Base-by-base conservation (phyloP, 2,113 vertebrate species). In the human region DNA sequence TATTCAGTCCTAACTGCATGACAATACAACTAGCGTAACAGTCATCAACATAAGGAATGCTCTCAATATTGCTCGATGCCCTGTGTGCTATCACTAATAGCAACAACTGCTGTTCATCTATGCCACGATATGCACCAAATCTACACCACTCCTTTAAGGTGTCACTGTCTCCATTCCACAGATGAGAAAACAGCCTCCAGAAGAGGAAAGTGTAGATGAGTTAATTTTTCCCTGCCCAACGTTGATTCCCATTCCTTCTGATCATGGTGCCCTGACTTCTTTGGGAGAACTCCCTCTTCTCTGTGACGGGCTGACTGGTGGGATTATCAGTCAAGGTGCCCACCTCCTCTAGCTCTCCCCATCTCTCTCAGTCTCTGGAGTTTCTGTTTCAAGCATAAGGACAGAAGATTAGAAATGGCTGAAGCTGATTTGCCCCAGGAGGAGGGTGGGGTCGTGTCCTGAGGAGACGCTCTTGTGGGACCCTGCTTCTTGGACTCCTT, bases 1-100 rank as follows among this genome's bases (percentile, higher is more conserved):
- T 32, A 8, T 0, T 40, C 3, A 2, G 73, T 11, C 52, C 40
- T 22, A 32, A 13, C 0, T 0, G 23, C 3, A 32, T 0, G 0
- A 22, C 10, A 5, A 13, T 40, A 50, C n/a, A 13, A 2, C 35
- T 12, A 17, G 12, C 0, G 1, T 6, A 5, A 12, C 38, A 25
- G 57, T 27, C 38, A 10, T 4, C 2, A 1, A 5, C 9, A 0
- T 0, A 6, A 40, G 61, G 66, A 35, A 18, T 6, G 35, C 17
- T 18, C 75, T 50, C 27, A 13, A 0, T 9, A 3, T 1, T 11
- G 4, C 0, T 13, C 0, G 1, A 50, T 1, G 1, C 3, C 30
- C 6, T 16, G 22, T 16, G 17, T 27, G 11, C 75, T 25, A 7
- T 2, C 11, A 20, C 43, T 9, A 3, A 32, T 1, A 40, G 6